Evolutionary conservation across 2,888 invertebrate genomes (phyloP).

Genomic region (Drosophila kambysellisi): DNA sequence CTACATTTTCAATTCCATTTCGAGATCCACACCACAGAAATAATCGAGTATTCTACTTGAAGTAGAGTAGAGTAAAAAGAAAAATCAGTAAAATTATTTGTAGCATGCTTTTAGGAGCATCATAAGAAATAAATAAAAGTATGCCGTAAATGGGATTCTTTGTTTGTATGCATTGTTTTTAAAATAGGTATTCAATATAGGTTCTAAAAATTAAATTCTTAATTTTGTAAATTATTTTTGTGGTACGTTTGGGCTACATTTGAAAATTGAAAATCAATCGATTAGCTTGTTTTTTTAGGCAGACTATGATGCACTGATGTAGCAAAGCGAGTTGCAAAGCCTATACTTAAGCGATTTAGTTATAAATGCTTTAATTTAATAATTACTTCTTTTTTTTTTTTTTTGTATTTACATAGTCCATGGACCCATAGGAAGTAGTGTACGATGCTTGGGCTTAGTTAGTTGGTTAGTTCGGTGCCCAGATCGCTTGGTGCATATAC

Average conservation of each 20-base stretch:
- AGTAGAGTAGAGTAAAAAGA: neutral
- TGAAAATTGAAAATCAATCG: neutral
- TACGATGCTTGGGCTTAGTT: slow-evolving; percentile 12
- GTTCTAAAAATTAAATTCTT: neutral
- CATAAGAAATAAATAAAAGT: neutral
- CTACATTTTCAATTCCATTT: slow-evolving; percentile 1
- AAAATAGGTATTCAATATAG: neutral
- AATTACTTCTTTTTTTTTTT: neutral
- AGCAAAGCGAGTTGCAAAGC: neutral
- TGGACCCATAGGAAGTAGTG: slow-evolving; percentile 1
- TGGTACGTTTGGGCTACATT: neutral
- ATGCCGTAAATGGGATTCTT: neutral
- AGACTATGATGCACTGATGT: slow-evolving; percentile 23
- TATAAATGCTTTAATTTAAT: neutral
- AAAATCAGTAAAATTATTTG: too few relatives aligned
- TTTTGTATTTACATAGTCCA: neutral
- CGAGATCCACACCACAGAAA: neutral
- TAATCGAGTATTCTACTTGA: neutral
- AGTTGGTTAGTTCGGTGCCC: slow-evolving; percentile 12
- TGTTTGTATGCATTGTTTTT: neutral
- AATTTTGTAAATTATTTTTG: neutral
- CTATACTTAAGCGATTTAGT: neutral
- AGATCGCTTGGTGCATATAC: slow-evolving; percentile 19
- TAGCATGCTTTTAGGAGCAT: slow-evolving; percentile 1
- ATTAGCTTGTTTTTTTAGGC: slow-evolving; percentile 4